Conservation (phyloP, 2,888 invertebrate species). For the Agrochola lychnidis region DNA sequence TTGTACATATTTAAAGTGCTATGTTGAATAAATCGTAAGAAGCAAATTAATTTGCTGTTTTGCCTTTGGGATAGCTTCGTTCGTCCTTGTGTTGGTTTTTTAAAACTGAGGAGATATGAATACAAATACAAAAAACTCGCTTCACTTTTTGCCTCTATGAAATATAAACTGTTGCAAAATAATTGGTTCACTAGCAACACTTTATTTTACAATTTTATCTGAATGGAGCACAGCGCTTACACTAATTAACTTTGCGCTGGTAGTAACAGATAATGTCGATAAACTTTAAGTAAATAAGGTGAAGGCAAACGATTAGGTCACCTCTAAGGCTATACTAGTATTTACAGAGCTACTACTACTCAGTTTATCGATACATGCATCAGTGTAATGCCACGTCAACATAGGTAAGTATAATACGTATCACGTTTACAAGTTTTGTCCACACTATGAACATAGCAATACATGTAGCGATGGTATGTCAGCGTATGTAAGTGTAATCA, state of each 20-base stretch:
- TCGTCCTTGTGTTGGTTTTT: constrained; percentile 60
- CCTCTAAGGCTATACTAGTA: constrained; percentile 66
- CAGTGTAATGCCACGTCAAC: constrained; percentile 65
- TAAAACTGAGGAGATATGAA: constrained; percentile 31
- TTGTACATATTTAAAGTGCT: constrained; percentile 45
- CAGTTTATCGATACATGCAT: constrained; percentile 53
- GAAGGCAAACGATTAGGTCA: constrained; percentile 80
- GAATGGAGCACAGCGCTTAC: neutral
- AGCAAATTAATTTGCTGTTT: constrained; percentile 60
- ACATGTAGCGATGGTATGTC: neutral
- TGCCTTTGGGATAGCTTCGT: constrained; percentile 64
- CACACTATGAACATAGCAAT: constrained; percentile 2
- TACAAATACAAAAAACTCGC: neutral
- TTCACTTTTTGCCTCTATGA: neutral
- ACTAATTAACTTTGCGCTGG: constrained; percentile 29
- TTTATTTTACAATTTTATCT: constrained; percentile 18
- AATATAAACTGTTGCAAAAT: neutral
- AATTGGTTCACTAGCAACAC: neutral
- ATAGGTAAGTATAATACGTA: neutral
- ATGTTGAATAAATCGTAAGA: constrained; percentile 42
- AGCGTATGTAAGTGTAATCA: constrained; percentile 14
- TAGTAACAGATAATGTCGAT: constrained; percentile 58
- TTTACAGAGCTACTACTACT: constrained; percentile 46
- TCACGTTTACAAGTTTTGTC: constrained; percentile 7
- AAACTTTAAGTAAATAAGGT: constrained; percentile 75